Evolutionary conservation across 1,140 invertebrate genomes (phyloP).

Genomic region (Lordiphosa stackelbergi): DNA sequence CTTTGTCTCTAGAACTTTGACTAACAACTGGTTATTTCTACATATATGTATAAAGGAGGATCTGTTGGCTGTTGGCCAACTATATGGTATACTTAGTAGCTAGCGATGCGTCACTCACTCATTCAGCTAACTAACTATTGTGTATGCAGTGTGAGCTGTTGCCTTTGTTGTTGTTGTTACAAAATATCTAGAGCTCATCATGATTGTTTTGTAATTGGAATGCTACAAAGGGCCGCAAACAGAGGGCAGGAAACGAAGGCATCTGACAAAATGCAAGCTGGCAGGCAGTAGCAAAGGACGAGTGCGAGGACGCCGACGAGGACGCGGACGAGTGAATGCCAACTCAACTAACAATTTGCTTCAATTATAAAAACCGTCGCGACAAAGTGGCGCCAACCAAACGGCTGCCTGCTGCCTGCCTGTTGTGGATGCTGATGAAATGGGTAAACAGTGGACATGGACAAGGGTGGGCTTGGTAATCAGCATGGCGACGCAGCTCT

Average conservation of each 20-base stretch:
- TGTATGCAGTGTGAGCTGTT: constrained; percentile 17
- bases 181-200: constrained; percentile 64
- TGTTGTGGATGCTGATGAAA: constrained; percentile 27
- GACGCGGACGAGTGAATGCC: constrained; percentile 54
- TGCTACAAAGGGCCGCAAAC: constrained; percentile 53
- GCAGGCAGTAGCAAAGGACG: neutral
- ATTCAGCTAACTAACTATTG: constrained; percentile 46
- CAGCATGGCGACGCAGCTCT: constrained; percentile 44
- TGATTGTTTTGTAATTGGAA: constrained; percentile 75
- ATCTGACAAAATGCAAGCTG: constrained; percentile 46
- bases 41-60: too few species aligned
- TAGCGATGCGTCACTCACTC: neutral
- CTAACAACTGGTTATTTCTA: too few species aligned
- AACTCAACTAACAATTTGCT: constrained; percentile 72
- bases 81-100: neutral
- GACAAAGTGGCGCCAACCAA: constrained; percentile 70
- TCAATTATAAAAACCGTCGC: constrained; percentile 75
- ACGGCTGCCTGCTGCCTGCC: constrained; percentile 30
- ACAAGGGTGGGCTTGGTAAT: constrained; percentile 42
- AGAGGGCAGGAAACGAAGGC: constrained; percentile 30
- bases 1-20: too few species aligned
- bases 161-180: constrained; percentile 22
- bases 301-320: constrained; percentile 11
- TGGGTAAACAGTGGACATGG: constrained; percentile 52
- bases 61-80: neutral